These are phyloP conservation scores for Anoplolepis gracilipes DNA, from an alignment of 1,140 invertebrate species.

Conservation along the genomic window DNA sequence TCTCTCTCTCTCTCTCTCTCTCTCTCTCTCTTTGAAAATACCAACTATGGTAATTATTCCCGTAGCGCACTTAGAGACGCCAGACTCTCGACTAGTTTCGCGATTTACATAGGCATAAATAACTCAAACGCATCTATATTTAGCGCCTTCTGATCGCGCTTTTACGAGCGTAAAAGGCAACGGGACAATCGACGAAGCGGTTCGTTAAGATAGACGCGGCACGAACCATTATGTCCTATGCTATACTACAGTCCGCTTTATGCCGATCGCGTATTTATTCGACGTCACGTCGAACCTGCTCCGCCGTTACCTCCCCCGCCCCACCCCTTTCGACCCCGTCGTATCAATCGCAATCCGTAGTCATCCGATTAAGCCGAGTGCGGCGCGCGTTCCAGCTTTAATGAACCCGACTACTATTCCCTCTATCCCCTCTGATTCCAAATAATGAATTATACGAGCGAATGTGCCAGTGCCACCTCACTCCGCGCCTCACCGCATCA, in stretches of 20 bases:
- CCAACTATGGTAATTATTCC: conserved; percentile 38
- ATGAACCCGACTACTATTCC: conserved; percentile 64
- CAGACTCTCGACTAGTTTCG: conserved; percentile 17
- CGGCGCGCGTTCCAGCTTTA: conserved; percentile 45
- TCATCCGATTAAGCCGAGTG: conserved; percentile 63
- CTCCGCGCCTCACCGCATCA: neutral
- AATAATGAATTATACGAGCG: conserved; percentile 71
- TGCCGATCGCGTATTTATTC: conserved; percentile 53
- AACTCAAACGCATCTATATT: conserved; percentile 37
- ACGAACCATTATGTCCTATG: conserved; percentile 29
- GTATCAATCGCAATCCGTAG: conserved; percentile 60
- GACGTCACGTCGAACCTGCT: conserved; percentile 30
- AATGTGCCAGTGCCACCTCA: conserved; percentile 38
- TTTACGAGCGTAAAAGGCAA: conserved; percentile 35
- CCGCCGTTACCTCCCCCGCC: neutral
- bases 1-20: neutral
- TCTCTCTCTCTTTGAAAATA: neutral
- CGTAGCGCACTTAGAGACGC: conserved; percentile 39
- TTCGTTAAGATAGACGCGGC: conserved; percentile 39
- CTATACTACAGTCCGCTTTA: conserved; percentile 32
- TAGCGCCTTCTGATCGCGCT: conserved; percentile 36
- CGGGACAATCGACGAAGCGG: conserved; percentile 17
- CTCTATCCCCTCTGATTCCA: conserved; percentile 13
- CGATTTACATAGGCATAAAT: conserved; percentile 44
- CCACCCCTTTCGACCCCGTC: conserved; percentile 1